Evolutionary conservation across 2,888 invertebrate genomes (phyloP), one percentile per base, ranked within the genome.

Genomic region (Julus scandinavius): DNA sequence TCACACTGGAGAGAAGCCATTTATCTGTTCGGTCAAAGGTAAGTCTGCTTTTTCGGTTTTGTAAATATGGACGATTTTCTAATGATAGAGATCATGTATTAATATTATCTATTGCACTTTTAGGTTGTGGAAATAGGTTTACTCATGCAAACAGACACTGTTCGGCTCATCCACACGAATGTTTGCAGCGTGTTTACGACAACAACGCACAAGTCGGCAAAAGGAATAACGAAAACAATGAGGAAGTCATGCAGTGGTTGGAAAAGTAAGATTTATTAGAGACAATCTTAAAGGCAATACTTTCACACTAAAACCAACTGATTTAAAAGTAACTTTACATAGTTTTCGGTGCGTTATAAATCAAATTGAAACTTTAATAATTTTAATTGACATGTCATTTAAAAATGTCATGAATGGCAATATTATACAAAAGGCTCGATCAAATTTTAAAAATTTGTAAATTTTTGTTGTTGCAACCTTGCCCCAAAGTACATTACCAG

Each of bases 61-160:
- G 3, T n/a, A 41, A 41, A 85, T 85, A n/a, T 85, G n/a, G 45
- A 29, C 20, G 83, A 2, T 84, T 84, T 40, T 13, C 3, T 20
- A 49, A 13, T 41, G 17, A 1, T 20, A 6, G 13, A 15, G 15
- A 7, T 50, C 20, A 54, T 6, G n/a, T 29, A 11, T 54, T 54
- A 29, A 87, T 29, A 29, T 58, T 7, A 9, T 20, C 38, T 9
- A 3, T 87, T 87, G 13, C 80, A 20, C n/a, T 87, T 90, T 90
- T 87, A 92, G 92, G 93, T 87, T 96, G 96, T 92, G 93, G 93
- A 58, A 95, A 94, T 91, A 93, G 95, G 89, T 96, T 96, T 91
- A 95, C 96, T 1, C 96, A 96, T 92, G 95, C 96, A 0, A 96
- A 96, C 91, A 93, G 96, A 49, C 95, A 95, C 90, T 96, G 96